Evolutionary conservation across 2,113 vertebrate species (phyloP), one percentile per base, ranked within the genome.

Genomic region (Myocastor coypus): DNA sequence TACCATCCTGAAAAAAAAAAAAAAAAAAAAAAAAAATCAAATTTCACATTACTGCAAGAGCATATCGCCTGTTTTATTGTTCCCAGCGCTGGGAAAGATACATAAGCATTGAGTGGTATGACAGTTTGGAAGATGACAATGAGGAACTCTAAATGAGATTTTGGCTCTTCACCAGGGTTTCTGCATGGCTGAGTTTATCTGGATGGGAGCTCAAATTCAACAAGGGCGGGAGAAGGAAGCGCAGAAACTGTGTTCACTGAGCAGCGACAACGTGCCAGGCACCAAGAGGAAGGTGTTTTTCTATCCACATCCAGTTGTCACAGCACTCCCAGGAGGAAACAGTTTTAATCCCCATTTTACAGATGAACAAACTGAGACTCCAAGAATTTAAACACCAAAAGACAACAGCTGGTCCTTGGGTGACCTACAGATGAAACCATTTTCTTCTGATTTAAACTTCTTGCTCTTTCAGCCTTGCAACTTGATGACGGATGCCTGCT

Each of bases 111-210:
- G 95, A 98, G 86, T 68, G 94, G 96, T 92, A 96, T 61, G 95
- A 98, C 97, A 97, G 97, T 97, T 96, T 96, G 37, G 84, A 94
- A 98, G 97, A 98, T 94, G 97, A 97, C 87, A 42, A 97, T 91
- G 97, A 97, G 94, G 97, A 96, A 96, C 96, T 96, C 92, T 96
- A 97, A 98, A 98, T 97, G 97, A 98, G 97, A 97, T 97, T 97
- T 97, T 59, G 80, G 96, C 97, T 98, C 92, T 97, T 97, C 98
- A 95, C 94, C 96, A 97, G 96, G 84, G 94, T 97, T 96, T 93
- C 84, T 96, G 82, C 20, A 52, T 40, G 85, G 95, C 94, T 89
- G 89, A 97, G 92, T 90, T 95, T 87, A 98, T 97, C 95, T 95
- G 95, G 97, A 96, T 93, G 92, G 91, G 89, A 96, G 96, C 88